Evolutionary conservation across 1,140 invertebrate species (phyloP).

Genomic region (Chymomyza costata): DNA sequence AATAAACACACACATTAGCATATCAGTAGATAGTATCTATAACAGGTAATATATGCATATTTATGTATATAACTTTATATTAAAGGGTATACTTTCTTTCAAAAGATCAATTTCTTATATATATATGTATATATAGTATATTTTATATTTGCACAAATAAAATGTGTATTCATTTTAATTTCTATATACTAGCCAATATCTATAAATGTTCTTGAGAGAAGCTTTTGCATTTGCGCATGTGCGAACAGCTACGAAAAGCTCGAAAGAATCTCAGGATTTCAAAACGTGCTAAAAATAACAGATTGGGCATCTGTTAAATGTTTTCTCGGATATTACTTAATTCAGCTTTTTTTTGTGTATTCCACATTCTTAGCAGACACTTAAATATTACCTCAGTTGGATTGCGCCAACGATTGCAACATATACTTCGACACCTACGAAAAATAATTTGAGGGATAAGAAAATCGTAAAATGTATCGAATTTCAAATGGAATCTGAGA

Average conservation of each 20-base stretch:
- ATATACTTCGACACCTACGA: slow-evolving; percentile 34
- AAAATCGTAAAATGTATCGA: slow-evolving; percentile 47
- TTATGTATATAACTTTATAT: too few species aligned
- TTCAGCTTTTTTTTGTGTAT: slow-evolving; percentile 45
- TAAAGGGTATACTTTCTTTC: too few species aligned
- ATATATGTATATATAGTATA: too few species aligned
- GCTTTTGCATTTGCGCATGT: too few species aligned
- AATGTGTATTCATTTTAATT: slow-evolving; percentile 20
- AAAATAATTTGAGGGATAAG: slow-evolving; percentile 12
- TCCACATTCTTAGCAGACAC: too few species aligned
- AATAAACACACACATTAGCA: slow-evolving; percentile 36
- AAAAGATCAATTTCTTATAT: too few species aligned
- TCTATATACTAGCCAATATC: slow-evolving; percentile 19
- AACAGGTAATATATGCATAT: slow-evolving; percentile 1
- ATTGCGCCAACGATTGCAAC: slow-evolving; percentile 32
- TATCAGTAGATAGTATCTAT: neutral
- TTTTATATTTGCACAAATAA: slow-evolving; percentile 22
- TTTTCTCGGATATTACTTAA: slow-evolving; percentile 57
- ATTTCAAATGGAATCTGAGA: too few species aligned
- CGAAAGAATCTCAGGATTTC: too few species aligned
- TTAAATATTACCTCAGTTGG: too few species aligned
- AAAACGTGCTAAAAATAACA: slow-evolving; percentile 55
- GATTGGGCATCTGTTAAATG: slow-evolving; percentile 53
- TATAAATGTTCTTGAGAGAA: slow-evolving; percentile 7
- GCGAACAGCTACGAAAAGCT: too few species aligned